These are phyloP conservation scores for Coelopa pilipes DNA, from an alignment of 2,888 invertebrate genomes.

Conservation along the genomic window DNA sequence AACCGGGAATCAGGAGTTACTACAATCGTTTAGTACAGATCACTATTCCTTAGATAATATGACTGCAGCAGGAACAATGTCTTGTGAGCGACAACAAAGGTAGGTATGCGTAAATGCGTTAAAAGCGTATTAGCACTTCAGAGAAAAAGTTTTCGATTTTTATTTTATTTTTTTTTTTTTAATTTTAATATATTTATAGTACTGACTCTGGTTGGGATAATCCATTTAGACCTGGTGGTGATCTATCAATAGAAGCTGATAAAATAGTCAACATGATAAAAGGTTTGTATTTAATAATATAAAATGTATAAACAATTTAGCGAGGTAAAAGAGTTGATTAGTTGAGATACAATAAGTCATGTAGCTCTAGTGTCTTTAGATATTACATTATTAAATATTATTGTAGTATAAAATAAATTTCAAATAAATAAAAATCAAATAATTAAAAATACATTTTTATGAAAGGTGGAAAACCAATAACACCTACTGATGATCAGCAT, in stretches of 20 bases:
- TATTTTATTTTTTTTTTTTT: conserved; percentile 21
- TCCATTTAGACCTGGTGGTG: conserved; percentile 96
- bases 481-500: conserved; percentile 66
- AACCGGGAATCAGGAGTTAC: conserved; percentile 45
- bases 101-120: conserved; percentile 41
- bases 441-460: not conserved
- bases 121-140: too few species aligned
- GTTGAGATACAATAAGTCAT: too few species aligned
- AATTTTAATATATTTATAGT: conserved; percentile 70
- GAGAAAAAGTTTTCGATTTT: too few species aligned
- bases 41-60: conserved; percentile 59
- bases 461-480: conserved; percentile 66
- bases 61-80: conserved; percentile 60
- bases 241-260: conserved; percentile 88
- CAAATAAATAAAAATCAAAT: not conserved
- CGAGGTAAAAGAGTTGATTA: too few species aligned
- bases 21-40: conserved; percentile 59
- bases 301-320: too few species aligned
- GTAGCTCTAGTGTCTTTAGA: too few species aligned
- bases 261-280: conserved; percentile 95
- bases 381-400: too few species aligned
- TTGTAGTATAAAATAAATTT: not conserved
- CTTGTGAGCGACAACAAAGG: conserved; percentile 66
- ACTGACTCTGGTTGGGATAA: conserved; percentile 97
- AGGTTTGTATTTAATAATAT: conserved; percentile 63